These are phyloP conservation scores for Erebia aethiops DNA, from an alignment of 2,888 invertebrate genomes.

Conservation along the genomic window DNA sequence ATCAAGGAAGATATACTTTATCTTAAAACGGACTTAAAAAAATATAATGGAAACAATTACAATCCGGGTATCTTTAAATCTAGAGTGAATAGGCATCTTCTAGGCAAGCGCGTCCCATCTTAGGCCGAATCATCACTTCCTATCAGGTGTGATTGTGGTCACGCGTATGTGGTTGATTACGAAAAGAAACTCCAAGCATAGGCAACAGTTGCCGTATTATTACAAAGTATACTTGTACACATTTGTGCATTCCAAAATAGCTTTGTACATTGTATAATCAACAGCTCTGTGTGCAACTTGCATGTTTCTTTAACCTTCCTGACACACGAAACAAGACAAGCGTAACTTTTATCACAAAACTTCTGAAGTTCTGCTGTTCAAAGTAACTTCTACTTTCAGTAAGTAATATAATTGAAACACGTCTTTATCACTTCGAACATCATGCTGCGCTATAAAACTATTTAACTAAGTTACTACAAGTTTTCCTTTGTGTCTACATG, in stretches of 20 bases:
- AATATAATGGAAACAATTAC: no score
- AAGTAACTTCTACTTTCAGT: background rate
- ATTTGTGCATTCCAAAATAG: background rate
- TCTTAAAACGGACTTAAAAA: no score
- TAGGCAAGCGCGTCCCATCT: no score
- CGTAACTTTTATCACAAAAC: background rate
- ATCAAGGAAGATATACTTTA: no score
- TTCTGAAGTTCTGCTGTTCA: background rate
- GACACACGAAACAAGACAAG: background rate
- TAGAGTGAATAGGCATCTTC: no score
- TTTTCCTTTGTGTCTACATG: constrained; percentile 10
- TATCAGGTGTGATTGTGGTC: no score
- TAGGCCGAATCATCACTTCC: no score
- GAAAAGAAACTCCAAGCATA: no score
- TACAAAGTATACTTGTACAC: background rate
- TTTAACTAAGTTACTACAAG: constrained; percentile 14
- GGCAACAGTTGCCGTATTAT: background rate
- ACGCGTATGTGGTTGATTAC: no score
- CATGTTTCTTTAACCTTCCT: background rate
- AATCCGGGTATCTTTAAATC: no score
- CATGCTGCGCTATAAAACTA: background rate
- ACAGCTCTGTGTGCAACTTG: background rate
- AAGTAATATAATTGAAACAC: background rate
- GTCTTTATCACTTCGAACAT: background rate
- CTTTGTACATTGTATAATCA: background rate